phyloP scores from a whole-genome alignment of 1,140 invertebrate species.

The Bombus turneri region DNA sequence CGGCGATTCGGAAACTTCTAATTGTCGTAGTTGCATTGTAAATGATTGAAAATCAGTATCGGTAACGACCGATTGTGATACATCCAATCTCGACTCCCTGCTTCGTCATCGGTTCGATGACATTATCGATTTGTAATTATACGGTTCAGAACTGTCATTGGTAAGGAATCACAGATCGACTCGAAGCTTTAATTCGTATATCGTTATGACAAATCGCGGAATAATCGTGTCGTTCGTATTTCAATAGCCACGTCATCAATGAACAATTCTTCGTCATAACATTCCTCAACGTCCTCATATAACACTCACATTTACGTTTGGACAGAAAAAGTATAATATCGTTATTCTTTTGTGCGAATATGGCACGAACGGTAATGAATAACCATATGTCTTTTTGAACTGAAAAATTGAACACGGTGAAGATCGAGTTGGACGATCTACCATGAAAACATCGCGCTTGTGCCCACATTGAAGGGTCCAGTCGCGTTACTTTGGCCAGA shows the following conservation, averaged over 20 bases:
- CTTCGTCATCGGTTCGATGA: conserved; percentile 14
- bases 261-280: neutral
- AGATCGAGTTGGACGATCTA: too few species aligned
- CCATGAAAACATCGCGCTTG: neutral
- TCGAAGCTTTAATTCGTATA: neutral
- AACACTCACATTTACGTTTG: too few species aligned
- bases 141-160: neutral
- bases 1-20: neutral
- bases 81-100: neutral
- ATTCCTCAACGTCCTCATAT: neutral
- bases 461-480: neutral
- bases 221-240: neutral
- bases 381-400: neutral
- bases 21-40: neutral
- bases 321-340: neutral
- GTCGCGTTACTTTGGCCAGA: neutral
- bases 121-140: conserved; percentile 18
- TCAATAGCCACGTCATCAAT: conserved; percentile 15
- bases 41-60: neutral
- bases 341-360: neutral
- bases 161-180: neutral
- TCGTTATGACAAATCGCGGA: neutral
- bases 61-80: neutral
- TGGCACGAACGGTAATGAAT: neutral
- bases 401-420: neutral